Base-by-base conservation (phyloP, 1,140 invertebrate genomes). In the Drosophila jambulina region DNA sequence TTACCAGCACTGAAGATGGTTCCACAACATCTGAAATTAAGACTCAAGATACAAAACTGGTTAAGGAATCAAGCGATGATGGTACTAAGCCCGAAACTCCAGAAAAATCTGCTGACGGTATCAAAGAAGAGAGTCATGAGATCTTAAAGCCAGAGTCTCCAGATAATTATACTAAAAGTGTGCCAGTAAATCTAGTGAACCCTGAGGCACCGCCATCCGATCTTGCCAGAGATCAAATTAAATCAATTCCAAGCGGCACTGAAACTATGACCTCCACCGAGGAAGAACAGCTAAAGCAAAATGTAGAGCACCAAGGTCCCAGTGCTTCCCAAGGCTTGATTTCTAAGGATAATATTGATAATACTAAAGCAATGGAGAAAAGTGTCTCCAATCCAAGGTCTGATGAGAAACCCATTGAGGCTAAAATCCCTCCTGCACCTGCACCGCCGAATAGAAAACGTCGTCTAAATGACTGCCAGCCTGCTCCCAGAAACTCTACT, bases 381-480 rank as follows among this genome's bases (percentile, higher is more conserved):
- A 56, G 3, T 19, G 13, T 2, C 8, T 10, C 15, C 8, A 40
- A 65, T 19, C 5, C n/a, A 12, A 40, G 13, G 6, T 15, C 25
- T 1, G 34, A 42, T n/a, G 61, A n/a, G 15, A 43, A 46, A 12
- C 19, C 49, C 12, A 29, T 23, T 2, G 51, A 58, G 4, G 42
- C 13, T 42, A 61, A 48, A 21, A 19, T 13, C 2, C 19, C 32
- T 23, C 15, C 51, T 43, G n/a, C 40, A 4, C 27, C 83, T 64
- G 12, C 77, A 15, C 85, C 63, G 8, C 78, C 46, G 0, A 92
- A 79, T 60, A 80, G 75, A 7, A 88, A 91, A 25, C 83, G 82
- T 23, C 91, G 87, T 7, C 64, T 91, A 1, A 75, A 72, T 13
- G 85, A 86, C n/a, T 81, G 78, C 32, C 58, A 79, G 32, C 51